Conservation (phyloP, 2,888 invertebrate species). For the Hypsopygia costalis region DNA sequence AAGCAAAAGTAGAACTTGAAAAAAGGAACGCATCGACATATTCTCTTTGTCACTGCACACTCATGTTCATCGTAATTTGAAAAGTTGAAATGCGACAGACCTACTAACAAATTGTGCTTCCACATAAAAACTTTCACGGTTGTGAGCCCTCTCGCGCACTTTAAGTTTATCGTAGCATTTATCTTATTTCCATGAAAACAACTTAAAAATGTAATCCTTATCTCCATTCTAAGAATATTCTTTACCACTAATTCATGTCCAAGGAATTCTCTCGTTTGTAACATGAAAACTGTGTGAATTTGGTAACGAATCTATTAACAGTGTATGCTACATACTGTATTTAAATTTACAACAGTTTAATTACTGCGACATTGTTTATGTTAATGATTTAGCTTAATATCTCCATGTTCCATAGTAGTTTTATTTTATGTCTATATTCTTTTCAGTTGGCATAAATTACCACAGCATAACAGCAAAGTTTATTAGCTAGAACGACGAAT, state of each 20-base stretch:
- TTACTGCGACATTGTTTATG: too few relatives aligned
- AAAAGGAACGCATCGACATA: conserved; percentile 24
- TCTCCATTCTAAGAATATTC: conserved; percentile 52
- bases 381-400: too few relatives aligned
- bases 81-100: conserved; percentile 11
- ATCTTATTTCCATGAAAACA: conserved; percentile 69
- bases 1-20: conserved; percentile 45
- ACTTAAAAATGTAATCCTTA: conserved; percentile 49
- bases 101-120: conserved; percentile 23
- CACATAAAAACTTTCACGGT: conserved; percentile 44
- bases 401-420: not conserved
- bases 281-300: not conserved
- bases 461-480: conserved; percentile 23
- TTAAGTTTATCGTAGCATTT: conserved; percentile 59
- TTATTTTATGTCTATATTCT: not conserved
- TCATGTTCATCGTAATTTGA: conserved; percentile 8
- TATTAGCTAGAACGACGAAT: conserved; percentile 25
- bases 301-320: not conserved
- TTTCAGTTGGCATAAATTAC: conserved; percentile 12
- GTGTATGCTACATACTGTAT: not conserved
- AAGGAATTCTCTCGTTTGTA: conserved; percentile 4
- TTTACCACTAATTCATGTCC: conserved; percentile 25
- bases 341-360: too few relatives aligned
- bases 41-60: conserved; percentile 6
- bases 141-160: conserved; percentile 36